Percentiles rank a stretch among this genome's conserved stretches.
These are phyloP conservation scores for Pangasius sanitwongsei DNA, from an alignment of 2,797 vertebrate genomes.

Conservation along the genomic window DNA sequence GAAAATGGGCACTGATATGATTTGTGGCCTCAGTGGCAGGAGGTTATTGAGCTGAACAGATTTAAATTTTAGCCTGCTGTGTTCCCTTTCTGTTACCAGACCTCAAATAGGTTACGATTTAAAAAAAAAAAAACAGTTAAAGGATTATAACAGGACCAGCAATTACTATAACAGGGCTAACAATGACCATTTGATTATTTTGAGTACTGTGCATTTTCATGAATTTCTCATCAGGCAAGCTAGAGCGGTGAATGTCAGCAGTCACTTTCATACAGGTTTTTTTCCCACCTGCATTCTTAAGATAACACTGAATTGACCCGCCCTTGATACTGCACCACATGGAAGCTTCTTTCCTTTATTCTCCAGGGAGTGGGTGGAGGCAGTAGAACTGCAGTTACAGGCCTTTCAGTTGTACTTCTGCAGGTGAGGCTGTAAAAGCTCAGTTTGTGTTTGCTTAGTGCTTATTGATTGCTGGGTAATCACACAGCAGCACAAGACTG, in stretches of 20 bases:
- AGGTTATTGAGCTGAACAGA: conserved; percentile 23
- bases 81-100: neutral
- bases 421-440: conserved; percentile 27
- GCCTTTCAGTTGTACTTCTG: conserved; percentile 21
- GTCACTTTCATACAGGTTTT: neutral
- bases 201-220: neutral
- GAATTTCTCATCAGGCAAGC: neutral
- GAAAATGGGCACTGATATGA: conserved; percentile 17
- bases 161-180: neutral
- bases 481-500: conserved; percentile 42
- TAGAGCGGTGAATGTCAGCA: conserved; percentile 7
- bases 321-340: conserved; percentile 26
- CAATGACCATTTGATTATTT: neutral
- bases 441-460: conserved; percentile 43
- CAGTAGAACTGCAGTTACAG: conserved; percentile 29
- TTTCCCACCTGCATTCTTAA: neutral
- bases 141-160: neutral
- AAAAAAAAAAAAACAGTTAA: neutral
- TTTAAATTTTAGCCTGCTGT: conserved; percentile 4
- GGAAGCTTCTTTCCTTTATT: conserved; percentile 25
- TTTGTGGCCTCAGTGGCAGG: conserved; percentile 14
- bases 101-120: neutral
- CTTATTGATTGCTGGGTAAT: conserved; percentile 58
- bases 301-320: neutral
- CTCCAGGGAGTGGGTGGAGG: conserved; percentile 16